These are phyloP conservation scores for Manduca sexta DNA, from an alignment of 1,140 invertebrate species.

Conservation along the genomic window DNA sequence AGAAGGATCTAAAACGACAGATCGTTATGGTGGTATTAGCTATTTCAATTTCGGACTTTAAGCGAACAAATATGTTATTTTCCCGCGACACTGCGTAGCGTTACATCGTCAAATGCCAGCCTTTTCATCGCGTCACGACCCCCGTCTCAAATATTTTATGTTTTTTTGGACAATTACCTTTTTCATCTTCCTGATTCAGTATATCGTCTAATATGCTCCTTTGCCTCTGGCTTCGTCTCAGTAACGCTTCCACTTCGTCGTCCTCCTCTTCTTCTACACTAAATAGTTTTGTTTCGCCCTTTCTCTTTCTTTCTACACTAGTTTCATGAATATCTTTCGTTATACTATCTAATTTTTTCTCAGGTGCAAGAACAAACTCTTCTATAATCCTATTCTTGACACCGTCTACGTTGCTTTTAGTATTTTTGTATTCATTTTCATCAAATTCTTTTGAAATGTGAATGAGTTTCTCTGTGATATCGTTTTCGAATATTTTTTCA, in stretches of 20 bases:
- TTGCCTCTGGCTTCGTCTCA: conserved; percentile 78
- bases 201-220: conserved; percentile 81
- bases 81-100: conserved; percentile 48
- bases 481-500: conserved; percentile 70
- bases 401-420: conserved; percentile 49
- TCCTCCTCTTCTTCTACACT: conserved; percentile 72
- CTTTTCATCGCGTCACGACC: conserved; percentile 36
- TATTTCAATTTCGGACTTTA: conserved; percentile 29
- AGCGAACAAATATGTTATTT: conserved; percentile 27
- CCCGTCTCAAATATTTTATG: conserved; percentile 49
- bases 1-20: conserved; percentile 31
- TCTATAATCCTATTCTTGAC: conserved; percentile 58
- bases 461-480: conserved; percentile 72
- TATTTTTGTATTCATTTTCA: conserved; percentile 43
- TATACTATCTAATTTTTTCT: conserved; percentile 42
- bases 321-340: conserved; percentile 58
- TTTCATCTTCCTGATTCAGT: conserved; percentile 76
- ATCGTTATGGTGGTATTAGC: conserved; percentile 29
- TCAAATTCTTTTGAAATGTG: conserved; percentile 60
- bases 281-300: conserved; percentile 34
- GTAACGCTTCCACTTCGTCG: conserved; percentile 76
- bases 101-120: conserved; percentile 51
- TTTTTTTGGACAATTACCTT: conserved; percentile 64
- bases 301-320: conserved; percentile 51
- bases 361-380: conserved; percentile 51